phyloP scores from a whole-genome alignment of 2,113 vertebrate genomes.

The Natator depressus region DNA sequence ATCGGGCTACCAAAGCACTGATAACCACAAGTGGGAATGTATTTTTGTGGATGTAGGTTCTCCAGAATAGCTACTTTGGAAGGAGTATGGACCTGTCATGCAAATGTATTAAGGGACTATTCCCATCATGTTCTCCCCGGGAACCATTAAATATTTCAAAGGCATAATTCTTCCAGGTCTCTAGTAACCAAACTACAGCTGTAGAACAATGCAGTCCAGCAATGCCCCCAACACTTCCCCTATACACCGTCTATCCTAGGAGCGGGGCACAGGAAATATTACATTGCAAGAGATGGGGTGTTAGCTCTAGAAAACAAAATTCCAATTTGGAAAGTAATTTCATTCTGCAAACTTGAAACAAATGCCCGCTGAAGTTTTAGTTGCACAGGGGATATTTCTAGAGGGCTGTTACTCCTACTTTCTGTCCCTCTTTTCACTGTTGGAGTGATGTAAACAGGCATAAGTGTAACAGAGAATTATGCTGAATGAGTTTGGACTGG shows the following conservation, averaged over 20 bases:
- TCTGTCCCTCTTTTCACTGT: neutral
- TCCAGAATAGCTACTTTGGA: neutral
- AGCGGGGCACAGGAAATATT: neutral
- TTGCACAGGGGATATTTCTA: neutral
- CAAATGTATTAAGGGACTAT: neutral
- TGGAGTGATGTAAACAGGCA: neutral
- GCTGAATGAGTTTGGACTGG: accelerated
- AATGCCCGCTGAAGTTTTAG: neutral
- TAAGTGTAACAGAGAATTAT: neutral
- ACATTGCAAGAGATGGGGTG: neutral
- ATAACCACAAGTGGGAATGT: neutral
- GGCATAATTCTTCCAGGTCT: neutral
- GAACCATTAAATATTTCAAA: neutral
- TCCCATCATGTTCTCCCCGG: neutral
- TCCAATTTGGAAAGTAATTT: neutral
- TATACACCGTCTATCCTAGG: neutral
- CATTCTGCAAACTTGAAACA: neutral
- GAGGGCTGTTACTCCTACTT: neutral
- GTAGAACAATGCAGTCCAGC: accelerated
- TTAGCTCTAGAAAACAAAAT: neutral
- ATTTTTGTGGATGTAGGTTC: neutral
- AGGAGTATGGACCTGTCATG: neutral
- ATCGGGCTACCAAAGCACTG: neutral
- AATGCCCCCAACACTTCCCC: neutral
- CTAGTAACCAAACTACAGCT: neutral